A percentile compares a stretch with the other conserved stretches of the same genome.
Conservation (phyloP, 2,113 vertebrate species). For the Puffinus mauretanicus region DNA sequence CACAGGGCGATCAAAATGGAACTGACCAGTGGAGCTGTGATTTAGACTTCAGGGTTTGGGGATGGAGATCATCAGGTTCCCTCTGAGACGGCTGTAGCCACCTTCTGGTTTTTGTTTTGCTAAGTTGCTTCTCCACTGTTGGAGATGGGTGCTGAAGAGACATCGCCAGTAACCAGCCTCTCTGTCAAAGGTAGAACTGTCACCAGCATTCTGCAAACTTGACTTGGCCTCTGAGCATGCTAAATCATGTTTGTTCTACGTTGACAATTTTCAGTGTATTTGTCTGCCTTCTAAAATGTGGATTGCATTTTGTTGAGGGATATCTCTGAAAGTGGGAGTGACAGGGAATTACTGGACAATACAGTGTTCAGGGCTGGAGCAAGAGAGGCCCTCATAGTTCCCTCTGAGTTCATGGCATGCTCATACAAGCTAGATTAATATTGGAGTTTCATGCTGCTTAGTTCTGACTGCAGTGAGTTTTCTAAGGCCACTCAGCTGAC, state of each 20-base stretch:
- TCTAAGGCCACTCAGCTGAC: background rate
- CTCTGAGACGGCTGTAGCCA: background rate
- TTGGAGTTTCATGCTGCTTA: background rate
- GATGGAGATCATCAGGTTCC: background rate
- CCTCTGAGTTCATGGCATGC: background rate
- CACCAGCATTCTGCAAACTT: background rate
- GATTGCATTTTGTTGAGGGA: background rate
- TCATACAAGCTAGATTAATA: background rate
- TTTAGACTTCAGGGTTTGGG: background rate
- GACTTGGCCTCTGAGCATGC: background rate
- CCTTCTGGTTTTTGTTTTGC: background rate
- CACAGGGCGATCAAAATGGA: background rate
- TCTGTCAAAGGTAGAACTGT: background rate
- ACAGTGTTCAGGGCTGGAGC: background rate
- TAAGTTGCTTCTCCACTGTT: background rate
- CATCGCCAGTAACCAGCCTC: background rate
- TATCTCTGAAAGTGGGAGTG: background rate
- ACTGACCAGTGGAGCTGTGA: background rate
- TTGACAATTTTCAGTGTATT: background rate
- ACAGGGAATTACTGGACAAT: background rate
- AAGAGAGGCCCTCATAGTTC: background rate
- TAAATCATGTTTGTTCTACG: background rate
- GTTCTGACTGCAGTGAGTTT: background rate
- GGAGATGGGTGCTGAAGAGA: background rate
- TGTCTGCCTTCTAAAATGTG: background rate